phyloP scores from a whole-genome alignment of 1,140 invertebrate genomes.

The Pseudomyrmex gracilis region DNA sequence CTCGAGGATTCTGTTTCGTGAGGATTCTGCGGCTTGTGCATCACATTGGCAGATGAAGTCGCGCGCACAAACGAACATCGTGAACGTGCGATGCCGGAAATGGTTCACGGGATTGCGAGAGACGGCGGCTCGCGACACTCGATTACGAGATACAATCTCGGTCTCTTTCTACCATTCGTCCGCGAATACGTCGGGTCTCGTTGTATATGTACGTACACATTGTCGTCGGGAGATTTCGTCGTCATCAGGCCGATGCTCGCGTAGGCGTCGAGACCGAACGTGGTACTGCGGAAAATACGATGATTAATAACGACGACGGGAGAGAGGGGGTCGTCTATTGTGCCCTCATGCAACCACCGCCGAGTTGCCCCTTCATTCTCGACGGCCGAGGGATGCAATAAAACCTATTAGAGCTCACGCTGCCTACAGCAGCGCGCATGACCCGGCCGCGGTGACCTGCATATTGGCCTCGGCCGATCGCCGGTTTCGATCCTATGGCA shows the following conservation, averaged over 20 bases:
- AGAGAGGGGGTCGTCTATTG: constrained; percentile 48
- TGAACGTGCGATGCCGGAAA: constrained; percentile 11
- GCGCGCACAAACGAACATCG: neutral
- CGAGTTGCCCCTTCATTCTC: constrained; percentile 55
- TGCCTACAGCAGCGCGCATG: constrained; percentile 51
- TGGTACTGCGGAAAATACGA: constrained; percentile 52
- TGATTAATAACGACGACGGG: constrained; percentile 71
- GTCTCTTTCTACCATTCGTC: constrained; percentile 25
- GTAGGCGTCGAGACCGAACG: neutral
- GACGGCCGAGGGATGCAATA: constrained; percentile 71
- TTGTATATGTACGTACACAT: neutral
- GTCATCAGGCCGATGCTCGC: too few species aligned
- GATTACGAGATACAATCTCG: constrained; percentile 52
- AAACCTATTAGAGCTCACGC: constrained; percentile 70
- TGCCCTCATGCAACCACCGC: constrained; percentile 31
- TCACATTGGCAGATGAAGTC: neutral
- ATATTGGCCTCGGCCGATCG: constrained; percentile 37
- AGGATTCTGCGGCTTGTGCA: constrained; percentile 27
- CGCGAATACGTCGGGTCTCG: neutral
- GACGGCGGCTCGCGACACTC: constrained; percentile 35
- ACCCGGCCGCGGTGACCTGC: constrained; percentile 20
- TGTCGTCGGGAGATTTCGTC: neutral
- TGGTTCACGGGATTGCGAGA: constrained; percentile 36
- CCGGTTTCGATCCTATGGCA: constrained; percentile 57
- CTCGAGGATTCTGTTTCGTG: neutral